Base-by-base conservation (phyloP, 2,113 vertebrate species). In the Galbula dea region DNA sequence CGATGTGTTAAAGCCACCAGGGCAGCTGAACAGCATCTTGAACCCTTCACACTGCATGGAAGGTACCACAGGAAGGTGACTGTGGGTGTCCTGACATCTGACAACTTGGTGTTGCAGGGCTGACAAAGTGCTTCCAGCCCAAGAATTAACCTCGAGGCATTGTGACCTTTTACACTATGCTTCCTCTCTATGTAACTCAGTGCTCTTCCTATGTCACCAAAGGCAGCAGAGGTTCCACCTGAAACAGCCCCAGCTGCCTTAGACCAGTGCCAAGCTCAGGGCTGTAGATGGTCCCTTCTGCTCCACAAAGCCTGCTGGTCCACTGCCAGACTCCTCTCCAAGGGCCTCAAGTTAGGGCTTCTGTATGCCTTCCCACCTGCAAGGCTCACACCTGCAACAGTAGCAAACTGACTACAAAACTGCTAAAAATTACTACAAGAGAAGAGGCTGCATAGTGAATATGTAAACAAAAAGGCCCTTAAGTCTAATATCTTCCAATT, bases 201-300 rank as follows among this genome's bases (percentile, higher is more conserved):
- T 5, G 41, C 2, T 80, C 46, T 52, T 71, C 37, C 48, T 20
- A 39, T 3, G 0, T 49, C 68, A n/a, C 13, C 0, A 0, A 54
- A 48, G 58, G 29, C 59, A 61, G 59, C 39, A 55, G 67, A 54
- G 72, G 68, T 41, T 63, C 83, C 63, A 34, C 32, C 27, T 62
- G 14, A 16, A 76, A 58, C 20, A 32, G 52, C 32, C 45, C 36
- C 58, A 59, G 81, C 37, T 34, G 34, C 54, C 48, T 43, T 59
- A 43, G 24, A 86, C 62, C 37, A 39, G 11, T 17, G 21, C 30
- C 61, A 86, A 27, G 61, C 30, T n/a, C 8, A 4, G n/a, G 51
- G 55, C 45, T 7, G 5, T 27, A 32, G 11, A 3, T 0, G 1
- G 34, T n/a, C 57, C 29, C 1, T 0, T 37, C 49, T 2, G 2